Base-by-base conservation (phyloP, 92 coral and sea anemone genomes). In the Micromussa lordhowensis region DNA sequence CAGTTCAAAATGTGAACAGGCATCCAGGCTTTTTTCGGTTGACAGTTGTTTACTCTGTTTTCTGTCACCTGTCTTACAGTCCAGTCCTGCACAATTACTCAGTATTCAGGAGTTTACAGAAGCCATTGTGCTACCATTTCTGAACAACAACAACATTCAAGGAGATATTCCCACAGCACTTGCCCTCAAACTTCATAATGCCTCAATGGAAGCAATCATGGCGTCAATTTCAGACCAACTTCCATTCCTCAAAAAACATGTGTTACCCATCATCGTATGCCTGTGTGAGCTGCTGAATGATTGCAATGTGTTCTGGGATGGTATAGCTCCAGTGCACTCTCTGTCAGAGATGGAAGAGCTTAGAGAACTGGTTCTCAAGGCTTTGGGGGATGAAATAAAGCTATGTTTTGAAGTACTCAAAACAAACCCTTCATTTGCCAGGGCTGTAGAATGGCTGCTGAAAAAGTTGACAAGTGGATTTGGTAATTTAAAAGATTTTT, bases 371-470 rank as follows among this genome's bases (percentile, higher is more conserved):
- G 87, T 87, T 4, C 88, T 95, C 26, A 86, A 78, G 36, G 92
- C 85, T 38, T 71, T 95, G 66, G 94, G 81, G 35, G 85, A 38
- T 53, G 70, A 85, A 49, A 75, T 91, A 68, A 53, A 71, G 82
- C 82, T 85, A 32, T 78, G 87, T 87, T 36, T 75, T 85, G 92
- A 88, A 26, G 77, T 90, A 38, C 57, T 91, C 13, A 71, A 48
- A 70, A 84, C 9, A 16, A 80, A 58, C 17, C 90, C 92, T 19
- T 85, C 87, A 34, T 76, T 95, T 72, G n/a, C 91, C 8, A 85
- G 83, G n/a, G 92, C 87, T 73, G 78, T 95, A 24, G 92, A 87
- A 75, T 95, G 98, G 98, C 95, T 95, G 24, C 38, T 74, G 48
- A 89, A 80, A 55, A 88, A 89, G 78, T 38, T 89, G 17, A 87